phyloP scores from a whole-genome alignment of 2,797 vertebrate genomes.

The Smutsia gigantea region DNA sequence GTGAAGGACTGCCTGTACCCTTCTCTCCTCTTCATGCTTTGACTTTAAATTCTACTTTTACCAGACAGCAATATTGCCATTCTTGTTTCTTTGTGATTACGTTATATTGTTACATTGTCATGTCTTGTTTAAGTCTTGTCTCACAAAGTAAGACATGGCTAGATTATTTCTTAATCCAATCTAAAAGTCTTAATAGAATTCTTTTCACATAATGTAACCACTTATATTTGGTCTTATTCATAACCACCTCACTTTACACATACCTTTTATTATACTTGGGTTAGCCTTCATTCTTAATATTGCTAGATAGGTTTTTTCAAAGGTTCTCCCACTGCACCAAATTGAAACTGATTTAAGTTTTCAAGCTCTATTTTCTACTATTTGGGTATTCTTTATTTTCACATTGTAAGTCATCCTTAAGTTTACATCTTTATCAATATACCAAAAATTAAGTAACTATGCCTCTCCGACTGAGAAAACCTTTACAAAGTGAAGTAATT shows the following conservation, averaged over 20 bases:
- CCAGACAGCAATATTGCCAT: neutral
- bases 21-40: neutral
- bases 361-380: neutral
- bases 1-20: neutral
- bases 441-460: neutral
- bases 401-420: neutral
- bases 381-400: neutral
- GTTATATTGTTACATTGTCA: neutral
- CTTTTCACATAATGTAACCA: neutral
- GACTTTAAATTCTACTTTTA: neutral
- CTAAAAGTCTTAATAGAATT: neutral
- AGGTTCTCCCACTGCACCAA: neutral
- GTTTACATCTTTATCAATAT: neutral
- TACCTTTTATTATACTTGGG: neutral
- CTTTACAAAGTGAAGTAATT: neutral
- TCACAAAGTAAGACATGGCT: neutral
- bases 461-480: neutral
- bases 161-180: neutral
- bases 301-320: neutral
- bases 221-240: neutral
- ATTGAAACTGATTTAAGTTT: neutral
- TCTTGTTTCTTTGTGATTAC: neutral
- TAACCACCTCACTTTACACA: neutral
- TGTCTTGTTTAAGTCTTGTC: neutral
- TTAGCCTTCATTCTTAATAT: neutral